Evolutionary conservation across 1,140 invertebrate genomes (phyloP).

Genomic region (Globodera ellingtonae): DNA sequence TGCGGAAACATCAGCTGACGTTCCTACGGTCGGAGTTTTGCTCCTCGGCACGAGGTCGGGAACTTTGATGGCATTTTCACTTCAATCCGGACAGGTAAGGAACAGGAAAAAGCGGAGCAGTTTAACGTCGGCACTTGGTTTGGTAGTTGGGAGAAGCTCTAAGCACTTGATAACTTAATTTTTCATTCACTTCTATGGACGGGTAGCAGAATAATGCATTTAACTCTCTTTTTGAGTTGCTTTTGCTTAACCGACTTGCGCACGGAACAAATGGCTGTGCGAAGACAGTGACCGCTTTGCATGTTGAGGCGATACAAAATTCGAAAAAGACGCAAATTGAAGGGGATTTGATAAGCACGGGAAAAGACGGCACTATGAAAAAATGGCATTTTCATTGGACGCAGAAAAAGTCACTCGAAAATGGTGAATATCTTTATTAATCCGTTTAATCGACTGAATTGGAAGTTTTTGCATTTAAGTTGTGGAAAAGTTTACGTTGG

Average conservation of each 20-base stretch:
- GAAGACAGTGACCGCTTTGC: not conserved
- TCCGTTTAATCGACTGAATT: no score
- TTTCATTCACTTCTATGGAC: no score
- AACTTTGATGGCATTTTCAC: not conserved
- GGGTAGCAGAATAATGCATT: no score
- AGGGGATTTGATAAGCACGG: not conserved
- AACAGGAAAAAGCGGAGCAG: not conserved
- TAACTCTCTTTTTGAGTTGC: not conserved
- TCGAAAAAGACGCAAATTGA: not conserved
- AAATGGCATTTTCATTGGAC: conserved; percentile 7
- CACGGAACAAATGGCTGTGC: not conserved
- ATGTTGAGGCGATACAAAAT: not conserved
- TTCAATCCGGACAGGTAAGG: not conserved
- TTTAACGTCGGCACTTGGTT: no score
- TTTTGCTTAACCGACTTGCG: not conserved
- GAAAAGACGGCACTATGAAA: conserved; percentile 13
- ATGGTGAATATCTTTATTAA: not conserved
- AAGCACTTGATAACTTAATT: not conserved
- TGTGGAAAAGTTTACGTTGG: not conserved
- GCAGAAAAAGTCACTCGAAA: not conserved
- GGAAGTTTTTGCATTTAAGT: not conserved
- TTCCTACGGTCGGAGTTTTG: not conserved
- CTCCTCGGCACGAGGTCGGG: conserved; percentile 18
- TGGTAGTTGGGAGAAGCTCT: no score
- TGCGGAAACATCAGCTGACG: not conserved